These are phyloP conservation scores for Euwallacea fornicatus DNA, from an alignment of 1,140 invertebrate species.

Conservation along the genomic window DNA sequence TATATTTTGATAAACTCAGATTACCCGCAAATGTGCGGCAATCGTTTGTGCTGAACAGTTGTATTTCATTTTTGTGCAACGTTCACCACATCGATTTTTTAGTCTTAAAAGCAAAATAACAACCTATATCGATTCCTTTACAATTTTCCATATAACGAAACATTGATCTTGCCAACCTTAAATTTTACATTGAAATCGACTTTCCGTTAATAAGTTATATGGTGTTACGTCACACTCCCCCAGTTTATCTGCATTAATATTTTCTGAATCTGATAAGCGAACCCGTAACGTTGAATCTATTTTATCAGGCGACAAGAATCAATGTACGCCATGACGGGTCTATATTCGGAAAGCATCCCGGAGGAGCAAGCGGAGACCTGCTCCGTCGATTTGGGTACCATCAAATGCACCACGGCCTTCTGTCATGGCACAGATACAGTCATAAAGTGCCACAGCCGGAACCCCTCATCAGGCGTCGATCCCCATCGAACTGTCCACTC, in stretches of 20 bases:
- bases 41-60: no score
- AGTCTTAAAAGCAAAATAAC: background rate
- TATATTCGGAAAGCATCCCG: slow-evolving; percentile 71
- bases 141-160: slow-evolving; percentile 5
- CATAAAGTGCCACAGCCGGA: slow-evolving; percentile 75
- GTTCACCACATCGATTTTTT: background rate
- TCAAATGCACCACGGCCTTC: slow-evolving; percentile 48
- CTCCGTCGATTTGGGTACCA: slow-evolving; percentile 53
- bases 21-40: no score
- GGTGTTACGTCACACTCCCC: background rate
- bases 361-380: slow-evolving; percentile 49
- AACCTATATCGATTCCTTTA: background rate
- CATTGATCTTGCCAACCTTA: background rate
- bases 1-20: no score
- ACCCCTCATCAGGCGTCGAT: slow-evolving; percentile 71
- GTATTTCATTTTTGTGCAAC: no score
- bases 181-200: slow-evolving; percentile 10
- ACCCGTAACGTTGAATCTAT: background rate
- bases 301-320: slow-evolving; percentile 70
- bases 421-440: slow-evolving; percentile 57
- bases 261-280: no score
- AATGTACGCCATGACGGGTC: slow-evolving; percentile 84
- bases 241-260: background rate
- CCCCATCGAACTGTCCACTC: slow-evolving; percentile 43
- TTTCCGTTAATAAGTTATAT: background rate